phyloP scores from a whole-genome alignment of 2,113 vertebrate genomes.

The Anhinga anhinga region DNA sequence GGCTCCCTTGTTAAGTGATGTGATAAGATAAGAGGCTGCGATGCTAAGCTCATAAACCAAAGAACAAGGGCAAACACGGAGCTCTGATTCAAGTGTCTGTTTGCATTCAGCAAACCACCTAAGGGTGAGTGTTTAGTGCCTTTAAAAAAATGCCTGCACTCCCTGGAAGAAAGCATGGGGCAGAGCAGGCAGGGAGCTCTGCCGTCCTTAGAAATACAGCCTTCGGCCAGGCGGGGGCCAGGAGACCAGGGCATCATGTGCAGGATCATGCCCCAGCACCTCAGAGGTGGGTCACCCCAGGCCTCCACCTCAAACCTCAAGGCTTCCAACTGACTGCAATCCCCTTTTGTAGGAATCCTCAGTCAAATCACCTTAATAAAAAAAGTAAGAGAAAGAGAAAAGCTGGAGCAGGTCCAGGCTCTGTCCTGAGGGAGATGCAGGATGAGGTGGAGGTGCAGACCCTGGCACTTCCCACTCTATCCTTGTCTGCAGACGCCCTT shows the following conservation, averaged over 20 bases:
- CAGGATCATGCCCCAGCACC: not conserved
- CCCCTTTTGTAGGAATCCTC: not conserved
- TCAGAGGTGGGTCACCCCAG: accelerated
- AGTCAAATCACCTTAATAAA: not conserved
- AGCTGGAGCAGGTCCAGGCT: not conserved
- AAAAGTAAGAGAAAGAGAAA: not conserved
- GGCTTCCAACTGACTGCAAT: accelerated
- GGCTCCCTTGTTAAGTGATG: accelerated
- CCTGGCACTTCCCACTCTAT: not conserved
- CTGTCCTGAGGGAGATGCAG: not conserved
- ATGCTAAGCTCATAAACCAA: not conserved
- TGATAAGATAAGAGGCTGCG: not conserved
- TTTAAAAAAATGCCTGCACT: not conserved
- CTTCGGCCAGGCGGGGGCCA: not conserved
- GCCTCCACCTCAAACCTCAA: not conserved
- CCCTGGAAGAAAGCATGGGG: accelerated
- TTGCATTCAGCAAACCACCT: not conserved
- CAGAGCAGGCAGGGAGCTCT: not conserved
- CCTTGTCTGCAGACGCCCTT: accelerated
- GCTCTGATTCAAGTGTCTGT: not conserved
- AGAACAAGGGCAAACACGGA: not conserved
- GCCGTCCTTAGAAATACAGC: accelerated
- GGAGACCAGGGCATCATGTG: accelerated
- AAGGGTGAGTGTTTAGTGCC: accelerated
- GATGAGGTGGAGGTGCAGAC: not conserved